Base-by-base conservation (phyloP, 2,797 vertebrate genomes). In the Kryptopterus vitreolus region DNA sequence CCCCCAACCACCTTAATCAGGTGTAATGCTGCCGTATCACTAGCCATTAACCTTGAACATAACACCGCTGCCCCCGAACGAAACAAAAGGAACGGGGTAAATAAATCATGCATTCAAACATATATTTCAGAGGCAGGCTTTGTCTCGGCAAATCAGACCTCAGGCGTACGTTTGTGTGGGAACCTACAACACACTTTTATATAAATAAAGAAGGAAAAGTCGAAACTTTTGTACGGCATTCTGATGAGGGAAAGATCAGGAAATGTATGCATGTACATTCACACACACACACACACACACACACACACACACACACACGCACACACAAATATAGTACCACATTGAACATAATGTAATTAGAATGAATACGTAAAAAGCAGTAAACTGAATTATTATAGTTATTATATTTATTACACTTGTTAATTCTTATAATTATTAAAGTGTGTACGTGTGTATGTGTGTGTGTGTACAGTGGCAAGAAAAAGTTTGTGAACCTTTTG, bases 11-110 rank as follows among this genome's bases (percentile, higher is more conserved):
- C 58, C 66, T 73, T 24, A 65, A 7, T 22, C 33, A 68, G 38
- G 73, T 70, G 79, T 79, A 70, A 71, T 59, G 59, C 48, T 63
- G 43, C 66, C 57, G 31, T 73, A 77, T 83, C 77, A 24, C 59
- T 77, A 71, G 26, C 82, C 65, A 58, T 83, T 83, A 62, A 76
- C 74, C 78, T 80, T 71, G 72, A 83, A 76, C 77, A 46, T 16
- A 61, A 72, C 48, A 73, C 81, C 33, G 59, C 69, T 53, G 76
- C 3, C 31, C 10, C 50, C 55, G 62, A 43, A 77, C n/a, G 13
- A 53, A 77, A 48, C 59, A 77, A 53, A 69, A 43, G 46, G 50
- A 55, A 24, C 55, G 18, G 13, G 66, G 65, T 66, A 48, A 75
- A 79, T 79, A 71, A 80, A 80, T 74, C 38, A 76, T 69, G 46